Evolutionary conservation across 2,888 invertebrate genomes (phyloP), one percentile per base, ranked within the genome.

Genomic region (Brachyopa scutellaris): DNA sequence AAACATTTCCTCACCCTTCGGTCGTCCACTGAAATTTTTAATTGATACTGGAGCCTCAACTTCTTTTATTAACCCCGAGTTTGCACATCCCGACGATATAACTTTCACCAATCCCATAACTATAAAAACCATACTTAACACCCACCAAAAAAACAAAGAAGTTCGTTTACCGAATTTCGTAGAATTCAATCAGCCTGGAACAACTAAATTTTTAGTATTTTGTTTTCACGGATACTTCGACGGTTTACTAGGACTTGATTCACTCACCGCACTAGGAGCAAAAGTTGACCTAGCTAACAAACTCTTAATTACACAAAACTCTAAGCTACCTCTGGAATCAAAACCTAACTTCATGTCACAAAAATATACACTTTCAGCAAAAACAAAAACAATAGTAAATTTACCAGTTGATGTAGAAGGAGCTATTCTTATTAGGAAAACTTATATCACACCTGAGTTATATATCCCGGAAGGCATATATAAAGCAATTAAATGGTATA

Each of bases 1-100:
- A 11, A 53, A 64, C 21, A 47, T 74, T 13, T 53, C 64, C 2
- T 76, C 66, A 2, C 57, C 67, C 11, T 66, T 59, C 4, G 53
- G 53, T n/a, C 19, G 53, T 13, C 36, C 36, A 15, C n/a, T 55
- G 11, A 55, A 33, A 11, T 55, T 55, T n/a, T n/a, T 55, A 36
- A 31, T 55, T 0, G 53, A 55, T 9, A 36, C 19, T 21, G 53
- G 53, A 33, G 53, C 53, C 7, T 36, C 53, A 19, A 15, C 53
- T 6, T 55, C 53, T 9, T 55, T 36, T 11, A 11, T 59, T 9
- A 59, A 59, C 9, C 59, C 59, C 9, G 40, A 59, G 6, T 59
- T 59, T 19, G 11, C 40, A 8, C 6, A 42, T 9, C 42, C 42
- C 1, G 9, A 26, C 15, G 2, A 42, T 23, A 2, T 40, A 7